Conservation (phyloP, 2,888 invertebrate genomes). For the Hirtodrosophila alboralis region DNA sequence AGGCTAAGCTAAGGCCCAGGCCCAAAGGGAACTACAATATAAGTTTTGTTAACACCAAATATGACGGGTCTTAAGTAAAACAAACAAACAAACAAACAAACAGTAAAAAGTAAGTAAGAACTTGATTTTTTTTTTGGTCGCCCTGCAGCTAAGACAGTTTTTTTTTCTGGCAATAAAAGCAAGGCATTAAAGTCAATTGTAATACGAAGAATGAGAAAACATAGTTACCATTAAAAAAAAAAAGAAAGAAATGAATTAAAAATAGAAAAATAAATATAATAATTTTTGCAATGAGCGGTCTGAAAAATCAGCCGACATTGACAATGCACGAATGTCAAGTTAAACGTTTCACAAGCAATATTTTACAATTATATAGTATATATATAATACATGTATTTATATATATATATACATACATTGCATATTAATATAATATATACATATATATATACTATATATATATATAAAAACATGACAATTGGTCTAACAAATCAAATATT, state of each 20-base stretch:
- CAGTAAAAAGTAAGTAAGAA: constrained; percentile 44
- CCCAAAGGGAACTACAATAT: constrained; percentile 30
- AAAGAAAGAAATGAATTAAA: constrained; percentile 11
- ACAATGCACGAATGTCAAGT: constrained; percentile 70
- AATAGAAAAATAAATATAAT: constrained; percentile 30
- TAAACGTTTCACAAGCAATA: constrained; percentile 78
- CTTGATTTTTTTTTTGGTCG: constrained; percentile 48
- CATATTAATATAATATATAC: constrained; percentile 32
- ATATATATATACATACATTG: constrained; percentile 19
- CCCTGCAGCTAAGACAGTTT: constrained; percentile 23
- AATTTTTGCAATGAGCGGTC: constrained; percentile 29
- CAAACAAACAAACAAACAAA: too few relatives aligned
- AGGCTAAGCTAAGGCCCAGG: constrained; percentile 39
- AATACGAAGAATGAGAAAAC: constrained; percentile 31
- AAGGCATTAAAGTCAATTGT: constrained; percentile 65
- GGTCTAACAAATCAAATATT: constrained; percentile 41
- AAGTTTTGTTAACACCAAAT: constrained; percentile 66
- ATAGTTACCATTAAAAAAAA: constrained; percentile 11
- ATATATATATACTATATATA: constrained; percentile 26
- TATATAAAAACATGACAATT: constrained; percentile 34
- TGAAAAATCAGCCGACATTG: constrained; percentile 22
- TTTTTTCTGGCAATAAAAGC: constrained; percentile 30
- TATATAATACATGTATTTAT: constrained; percentile 25
- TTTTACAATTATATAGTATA: constrained; percentile 60
- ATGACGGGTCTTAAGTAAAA: constrained; percentile 66